phyloP scores from a whole-genome alignment of 2,113 vertebrate genomes.

The Zosterops lateralis region DNA sequence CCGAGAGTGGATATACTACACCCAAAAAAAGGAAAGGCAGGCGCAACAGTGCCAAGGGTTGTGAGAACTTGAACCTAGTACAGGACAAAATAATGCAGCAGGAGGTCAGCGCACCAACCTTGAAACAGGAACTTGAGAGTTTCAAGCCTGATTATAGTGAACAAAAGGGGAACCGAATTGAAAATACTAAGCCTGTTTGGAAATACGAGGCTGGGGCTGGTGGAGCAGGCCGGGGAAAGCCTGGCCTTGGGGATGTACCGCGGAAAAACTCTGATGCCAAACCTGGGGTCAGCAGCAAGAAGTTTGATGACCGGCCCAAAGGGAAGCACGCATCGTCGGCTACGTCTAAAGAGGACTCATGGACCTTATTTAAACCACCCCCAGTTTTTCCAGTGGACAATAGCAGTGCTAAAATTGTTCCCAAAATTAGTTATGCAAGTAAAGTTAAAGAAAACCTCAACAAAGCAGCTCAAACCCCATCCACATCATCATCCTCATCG shows the following conservation, averaged over 20 bases:
- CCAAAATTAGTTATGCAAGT: conserved; percentile 99
- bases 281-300: conserved; percentile 83
- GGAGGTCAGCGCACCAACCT: conserved; percentile 65
- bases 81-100: conserved; percentile 87
- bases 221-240: conserved; percentile 73
- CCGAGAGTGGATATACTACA: conserved; percentile 92
- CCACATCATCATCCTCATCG: conserved; percentile 45
- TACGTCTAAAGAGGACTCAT: conserved; percentile 91
- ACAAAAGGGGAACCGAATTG: conserved; percentile 78
- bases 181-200: conserved; percentile 77
- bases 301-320: conserved; percentile 91
- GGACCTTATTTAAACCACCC: conserved; percentile 97
- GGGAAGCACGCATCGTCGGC: conserved; percentile 82
- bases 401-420: conserved; percentile 99
- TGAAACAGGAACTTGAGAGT: conserved; percentile 81
- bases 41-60: conserved; percentile 86
- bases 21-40: conserved; percentile 91
- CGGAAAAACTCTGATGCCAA: conserved; percentile 91
- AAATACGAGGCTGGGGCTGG: conserved; percentile 80
- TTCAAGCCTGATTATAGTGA: conserved; percentile 79
- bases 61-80: conserved; percentile 83
- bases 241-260: conserved; percentile 76
- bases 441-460: conserved; percentile 99
- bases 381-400: conserved; percentile 99
- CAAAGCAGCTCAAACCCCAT: conserved; percentile 86